Conservation (phyloP, 1,140 invertebrate genomes). For the Pectinophora gossypiella region DNA sequence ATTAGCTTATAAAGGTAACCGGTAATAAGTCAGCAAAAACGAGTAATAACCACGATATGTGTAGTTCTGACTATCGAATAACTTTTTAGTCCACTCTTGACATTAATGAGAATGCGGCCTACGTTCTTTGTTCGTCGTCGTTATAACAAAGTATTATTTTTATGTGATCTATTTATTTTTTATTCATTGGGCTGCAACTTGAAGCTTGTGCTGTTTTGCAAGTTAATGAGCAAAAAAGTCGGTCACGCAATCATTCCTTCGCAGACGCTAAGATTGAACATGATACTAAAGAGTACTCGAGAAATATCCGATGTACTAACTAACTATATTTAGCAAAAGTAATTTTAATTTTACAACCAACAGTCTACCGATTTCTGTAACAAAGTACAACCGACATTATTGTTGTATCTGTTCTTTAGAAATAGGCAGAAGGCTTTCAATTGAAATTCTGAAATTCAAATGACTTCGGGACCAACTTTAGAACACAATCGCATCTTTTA, state of each 20-base stretch:
- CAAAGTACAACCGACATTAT: no score
- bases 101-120: slow-evolving; percentile 3
- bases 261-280: slow-evolving; percentile 7
- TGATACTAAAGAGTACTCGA: neutral
- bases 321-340: no score
- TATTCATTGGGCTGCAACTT: slow-evolving; percentile 17
- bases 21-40: neutral
- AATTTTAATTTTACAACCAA: no score
- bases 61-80: neutral
- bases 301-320: no score
- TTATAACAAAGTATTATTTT: slow-evolving; percentile 27
- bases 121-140: slow-evolving; percentile 21
- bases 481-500: slow-evolving; percentile 54
- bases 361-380: no score
- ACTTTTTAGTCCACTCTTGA: neutral
- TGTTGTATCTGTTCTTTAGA: slow-evolving; percentile 9
- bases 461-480: slow-evolving; percentile 57
- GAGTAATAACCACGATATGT: neutral
- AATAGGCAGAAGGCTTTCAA: slow-evolving; percentile 29
- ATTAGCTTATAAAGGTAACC: neutral
- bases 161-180: slow-evolving; percentile 33
- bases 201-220: slow-evolving; percentile 20
- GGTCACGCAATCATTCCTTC: slow-evolving; percentile 19
- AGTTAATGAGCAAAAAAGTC: slow-evolving; percentile 39
- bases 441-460: slow-evolving; percentile 68